Percentiles rank a stretch among this genome's conserved stretches.
These are phyloP conservation scores for Aegithalos caudatus DNA, from an alignment of 2,113 vertebrate genomes.

Conservation along the genomic window DNA sequence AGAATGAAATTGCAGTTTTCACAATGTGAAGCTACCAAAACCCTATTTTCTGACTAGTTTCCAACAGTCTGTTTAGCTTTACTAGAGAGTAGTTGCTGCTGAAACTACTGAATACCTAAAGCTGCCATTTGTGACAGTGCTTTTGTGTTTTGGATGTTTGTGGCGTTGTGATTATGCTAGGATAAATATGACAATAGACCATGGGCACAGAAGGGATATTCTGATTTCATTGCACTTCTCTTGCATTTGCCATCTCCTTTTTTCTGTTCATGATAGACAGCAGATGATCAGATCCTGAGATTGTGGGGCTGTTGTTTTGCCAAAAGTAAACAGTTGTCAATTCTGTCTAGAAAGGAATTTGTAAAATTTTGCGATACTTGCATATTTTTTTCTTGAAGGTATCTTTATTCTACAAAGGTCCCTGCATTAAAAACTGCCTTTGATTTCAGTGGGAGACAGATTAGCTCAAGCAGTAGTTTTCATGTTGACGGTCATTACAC, in stretches of 20 bases:
- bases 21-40: neutral
- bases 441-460: neutral
- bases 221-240: neutral
- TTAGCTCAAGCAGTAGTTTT: conserved; percentile 3
- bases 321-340: neutral
- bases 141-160: neutral
- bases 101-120: neutral
- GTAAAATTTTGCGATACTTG: neutral
- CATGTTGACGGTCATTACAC: neutral
- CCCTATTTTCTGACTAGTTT: neutral
- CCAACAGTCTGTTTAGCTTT: neutral
- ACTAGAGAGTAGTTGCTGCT: neutral
- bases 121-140: neutral
- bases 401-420: neutral
- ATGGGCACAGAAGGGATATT: neutral
- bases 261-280: neutral
- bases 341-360: neutral
- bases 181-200: neutral
- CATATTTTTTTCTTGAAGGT: neutral
- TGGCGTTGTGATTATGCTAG: neutral
- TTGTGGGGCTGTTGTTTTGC: neutral
- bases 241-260: neutral
- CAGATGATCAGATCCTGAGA: neutral
- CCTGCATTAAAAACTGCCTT: neutral
- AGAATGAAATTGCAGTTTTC: neutral